Evolutionary conservation across 2,888 invertebrate genomes (phyloP).

Genomic region (Neoascia interrupta): DNA sequence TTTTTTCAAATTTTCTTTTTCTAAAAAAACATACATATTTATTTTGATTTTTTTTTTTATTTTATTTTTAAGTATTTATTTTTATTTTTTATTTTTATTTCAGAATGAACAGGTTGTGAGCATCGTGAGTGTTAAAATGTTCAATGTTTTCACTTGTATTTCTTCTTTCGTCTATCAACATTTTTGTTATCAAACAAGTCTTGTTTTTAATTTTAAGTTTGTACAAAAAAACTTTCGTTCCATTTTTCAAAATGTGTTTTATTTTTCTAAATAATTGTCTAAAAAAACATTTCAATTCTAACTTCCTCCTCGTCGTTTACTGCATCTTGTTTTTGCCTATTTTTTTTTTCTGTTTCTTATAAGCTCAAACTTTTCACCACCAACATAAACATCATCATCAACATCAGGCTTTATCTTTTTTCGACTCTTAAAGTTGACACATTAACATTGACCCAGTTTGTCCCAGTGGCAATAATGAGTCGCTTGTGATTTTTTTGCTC

Average conservation of each 20-base stretch:
- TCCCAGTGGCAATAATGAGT: constrained; percentile 16
- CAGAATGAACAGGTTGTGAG: constrained; percentile 79
- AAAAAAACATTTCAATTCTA: constrained; percentile 13
- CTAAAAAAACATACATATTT: constrained; percentile 36
- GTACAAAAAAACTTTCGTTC: not conserved
- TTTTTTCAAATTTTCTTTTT: not conserved
- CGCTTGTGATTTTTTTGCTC: constrained; percentile 11
- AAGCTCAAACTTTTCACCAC: constrained; percentile 16
- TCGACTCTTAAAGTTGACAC: constrained; percentile 35
- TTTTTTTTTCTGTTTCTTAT: not conserved
- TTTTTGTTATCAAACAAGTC: constrained; percentile 3
- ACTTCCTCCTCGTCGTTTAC: not conserved
- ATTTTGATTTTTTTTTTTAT: constrained; percentile 72
- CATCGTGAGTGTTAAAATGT: constrained; percentile 77
- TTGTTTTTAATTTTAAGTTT: constrained; percentile 13
- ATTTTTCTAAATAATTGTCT: not conserved
- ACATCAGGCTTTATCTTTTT: constrained; percentile 9
- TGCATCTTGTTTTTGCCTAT: constrained; percentile 20
- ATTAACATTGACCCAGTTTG: constrained; percentile 55
- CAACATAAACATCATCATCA: constrained; percentile 2
- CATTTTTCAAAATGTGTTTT: not conserved
- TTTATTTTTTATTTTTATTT: constrained; percentile 74
- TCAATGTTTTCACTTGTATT: constrained; percentile 37
- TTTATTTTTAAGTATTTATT: constrained; percentile 71
- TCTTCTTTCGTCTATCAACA: constrained; percentile 10